These are phyloP conservation scores for Heliconius hewitsoni DNA, from an alignment of 1,140 invertebrate species.

Conservation along the genomic window DNA sequence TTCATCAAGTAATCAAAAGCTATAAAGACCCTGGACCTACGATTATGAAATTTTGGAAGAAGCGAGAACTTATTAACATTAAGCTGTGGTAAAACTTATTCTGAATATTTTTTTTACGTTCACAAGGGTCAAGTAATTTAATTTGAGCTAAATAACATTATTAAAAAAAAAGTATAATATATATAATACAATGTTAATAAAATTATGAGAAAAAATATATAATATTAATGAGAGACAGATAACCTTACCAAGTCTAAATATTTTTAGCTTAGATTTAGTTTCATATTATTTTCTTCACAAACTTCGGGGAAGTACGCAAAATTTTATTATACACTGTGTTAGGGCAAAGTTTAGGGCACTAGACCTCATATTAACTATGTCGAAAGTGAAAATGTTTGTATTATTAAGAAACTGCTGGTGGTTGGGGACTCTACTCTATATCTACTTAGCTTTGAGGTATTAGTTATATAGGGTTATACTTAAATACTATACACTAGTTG, in stretches of 20 bases:
- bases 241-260: neutral
- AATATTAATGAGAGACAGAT: neutral
- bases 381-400: neutral
- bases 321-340: neutral
- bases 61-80: too few species aligned
- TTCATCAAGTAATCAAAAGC: too few species aligned
- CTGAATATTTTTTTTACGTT: too few species aligned
- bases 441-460: neutral
- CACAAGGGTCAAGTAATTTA: too few species aligned
- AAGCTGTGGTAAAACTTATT: too few species aligned
- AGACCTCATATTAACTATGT: neutral
- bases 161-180: too few species aligned
- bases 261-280: neutral
- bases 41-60: too few species aligned
- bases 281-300: neutral
- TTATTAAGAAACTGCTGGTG: neutral
- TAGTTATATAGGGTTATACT: neutral
- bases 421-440: neutral
- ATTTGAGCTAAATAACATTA: too few species aligned
- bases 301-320: neutral
- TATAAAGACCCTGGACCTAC: too few species aligned
- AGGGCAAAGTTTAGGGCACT: neutral
- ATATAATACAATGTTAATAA: too few species aligned
- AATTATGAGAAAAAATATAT: neutral
- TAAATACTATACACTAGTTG: neutral